phyloP scores from a whole-genome alignment of 2,113 vertebrate genomes.

The Oncorhynchus tshawytscha region DNA sequence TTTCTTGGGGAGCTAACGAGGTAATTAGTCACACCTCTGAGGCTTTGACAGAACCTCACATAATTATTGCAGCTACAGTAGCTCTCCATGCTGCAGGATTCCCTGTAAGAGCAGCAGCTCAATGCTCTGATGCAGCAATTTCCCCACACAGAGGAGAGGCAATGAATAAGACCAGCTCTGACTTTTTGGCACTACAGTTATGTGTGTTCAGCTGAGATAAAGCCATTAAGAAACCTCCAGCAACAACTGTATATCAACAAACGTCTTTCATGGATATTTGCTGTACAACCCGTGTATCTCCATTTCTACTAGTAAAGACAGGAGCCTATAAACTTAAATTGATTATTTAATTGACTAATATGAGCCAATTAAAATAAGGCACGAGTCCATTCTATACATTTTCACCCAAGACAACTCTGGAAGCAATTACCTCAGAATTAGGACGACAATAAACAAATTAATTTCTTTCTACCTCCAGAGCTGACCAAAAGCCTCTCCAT shows the following conservation, averaged over 20 bases:
- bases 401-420: neutral
- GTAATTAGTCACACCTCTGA: too few relatives aligned
- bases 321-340: too few relatives aligned
- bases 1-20: too few relatives aligned
- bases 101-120: neutral
- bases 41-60: neutral
- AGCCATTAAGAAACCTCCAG: neutral
- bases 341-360: too few relatives aligned
- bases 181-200: neutral
- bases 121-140: neutral
- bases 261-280: too few relatives aligned
- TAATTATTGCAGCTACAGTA: neutral
- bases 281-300: too few relatives aligned
- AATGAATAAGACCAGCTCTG: neutral
- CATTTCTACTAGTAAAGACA: too few relatives aligned
- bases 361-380: too few relatives aligned
- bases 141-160: neutral
- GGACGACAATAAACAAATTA: neutral
- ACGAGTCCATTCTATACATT: too few relatives aligned
- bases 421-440: neutral
- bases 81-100: neutral
- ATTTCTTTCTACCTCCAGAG: neutral
- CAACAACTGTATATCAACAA: neutral
- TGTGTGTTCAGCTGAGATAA: constrained; percentile 1
- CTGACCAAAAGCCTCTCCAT: neutral